Percentiles rank a stretch among this genome's conserved stretches.
These are phyloP conservation scores for Cyclura pinguis DNA, from an alignment of 2,797 vertebrate species.

Conservation along the genomic window DNA sequence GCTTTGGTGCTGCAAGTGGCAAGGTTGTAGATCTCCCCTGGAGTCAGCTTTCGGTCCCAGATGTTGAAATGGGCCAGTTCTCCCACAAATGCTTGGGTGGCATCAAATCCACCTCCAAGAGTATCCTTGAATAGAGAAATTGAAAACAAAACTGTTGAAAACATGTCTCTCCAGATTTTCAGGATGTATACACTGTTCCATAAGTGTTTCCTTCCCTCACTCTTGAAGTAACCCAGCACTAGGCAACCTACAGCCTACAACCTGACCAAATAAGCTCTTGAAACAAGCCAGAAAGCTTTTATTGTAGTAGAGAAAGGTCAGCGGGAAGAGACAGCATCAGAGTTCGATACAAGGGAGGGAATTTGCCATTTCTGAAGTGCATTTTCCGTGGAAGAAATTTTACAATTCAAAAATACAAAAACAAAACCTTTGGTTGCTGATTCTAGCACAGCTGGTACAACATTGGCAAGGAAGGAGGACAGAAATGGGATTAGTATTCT, in stretches of 20 bases:
- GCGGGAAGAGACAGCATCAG: not conserved
- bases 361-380: not conserved
- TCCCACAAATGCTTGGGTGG: conserved; percentile 93
- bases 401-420: not conserved
- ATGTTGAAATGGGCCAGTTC: conserved; percentile 94
- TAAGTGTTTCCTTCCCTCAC: not conserved
- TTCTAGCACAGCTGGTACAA: not conserved
- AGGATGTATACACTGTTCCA: not conserved
- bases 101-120: conserved; percentile 93
- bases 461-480: not conserved
- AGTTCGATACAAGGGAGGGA: conserved; percentile 1
- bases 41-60: conserved; percentile 93
- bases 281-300: conserved; percentile 38
- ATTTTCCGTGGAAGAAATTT: not conserved
- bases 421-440: not conserved
- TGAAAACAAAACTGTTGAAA: conserved; percentile 17
- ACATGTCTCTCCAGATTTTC: not conserved
- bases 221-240: not conserved
- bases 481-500: not conserved
- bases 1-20: conserved; percentile 94
- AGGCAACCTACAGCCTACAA: conserved; percentile 10
- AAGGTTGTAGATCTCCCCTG: conserved; percentile 90
- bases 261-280: conserved; percentile 10
- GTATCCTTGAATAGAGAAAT: conserved; percentile 84
- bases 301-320: conserved; percentile 16